phyloP scores from a whole-genome alignment of 2,797 vertebrate genomes.

The Pempheris klunzingeri region DNA sequence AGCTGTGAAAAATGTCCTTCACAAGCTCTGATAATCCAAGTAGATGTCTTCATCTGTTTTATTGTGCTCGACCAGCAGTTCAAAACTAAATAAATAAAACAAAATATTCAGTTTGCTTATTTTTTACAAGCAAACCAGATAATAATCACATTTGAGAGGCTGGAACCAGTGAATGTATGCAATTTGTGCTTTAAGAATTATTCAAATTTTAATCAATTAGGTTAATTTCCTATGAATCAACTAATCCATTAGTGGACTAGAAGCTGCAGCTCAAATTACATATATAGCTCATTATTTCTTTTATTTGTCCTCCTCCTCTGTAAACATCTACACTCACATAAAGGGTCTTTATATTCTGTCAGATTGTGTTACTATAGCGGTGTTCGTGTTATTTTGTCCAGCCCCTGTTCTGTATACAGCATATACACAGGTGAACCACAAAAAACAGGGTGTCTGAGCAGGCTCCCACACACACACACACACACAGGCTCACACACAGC shows the following conservation, averaged over 20 bases:
- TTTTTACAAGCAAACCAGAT: background rate
- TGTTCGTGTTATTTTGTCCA: conserved; percentile 14
- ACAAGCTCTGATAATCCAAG: background rate
- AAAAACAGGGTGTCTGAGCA: conserved; percentile 3
- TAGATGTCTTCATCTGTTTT: background rate
- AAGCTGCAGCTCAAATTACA: background rate
- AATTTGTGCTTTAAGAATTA: background rate
- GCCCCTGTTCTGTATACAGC: background rate
- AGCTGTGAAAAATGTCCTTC: background rate
- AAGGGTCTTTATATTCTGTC: background rate
- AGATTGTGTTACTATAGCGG: background rate
- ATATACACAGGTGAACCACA: background rate
- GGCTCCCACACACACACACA: background rate
- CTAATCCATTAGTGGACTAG: background rate
- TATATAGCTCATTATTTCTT: background rate
- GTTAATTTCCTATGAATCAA: background rate
- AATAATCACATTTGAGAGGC: background rate
- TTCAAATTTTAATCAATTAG: rapidly evolving
- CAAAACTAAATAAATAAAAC: no score
- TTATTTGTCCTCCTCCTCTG: background rate
- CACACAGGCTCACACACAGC: conserved; percentile 9
- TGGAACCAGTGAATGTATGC: background rate
- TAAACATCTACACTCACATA: background rate
- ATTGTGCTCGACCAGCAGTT: background rate
- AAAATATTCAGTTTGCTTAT: background rate